Evolutionary conservation across 2,888 invertebrate genomes (phyloP).

Genomic region (Globia sparganii): DNA sequence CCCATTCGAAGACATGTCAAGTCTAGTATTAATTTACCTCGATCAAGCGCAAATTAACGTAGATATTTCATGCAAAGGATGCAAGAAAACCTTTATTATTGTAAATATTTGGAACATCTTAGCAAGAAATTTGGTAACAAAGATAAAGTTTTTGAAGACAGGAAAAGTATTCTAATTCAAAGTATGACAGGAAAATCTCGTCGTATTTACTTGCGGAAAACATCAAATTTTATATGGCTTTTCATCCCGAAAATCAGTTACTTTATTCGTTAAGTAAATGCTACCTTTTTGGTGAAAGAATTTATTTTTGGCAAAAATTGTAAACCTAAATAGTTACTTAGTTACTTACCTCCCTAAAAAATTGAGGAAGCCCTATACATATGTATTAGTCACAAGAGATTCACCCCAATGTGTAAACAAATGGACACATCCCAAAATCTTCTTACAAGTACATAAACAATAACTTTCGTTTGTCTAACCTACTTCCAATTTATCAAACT

Average conservation of each 20-base stretch:
- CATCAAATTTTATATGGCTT: background rate
- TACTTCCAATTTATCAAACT: slow-evolving; percentile 1
- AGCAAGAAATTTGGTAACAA: slow-evolving; percentile 1
- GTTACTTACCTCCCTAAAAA: background rate
- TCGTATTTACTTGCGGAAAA: background rate
- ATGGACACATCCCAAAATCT: background rate
- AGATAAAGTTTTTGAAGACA: background rate
- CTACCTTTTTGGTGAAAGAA: background rate
- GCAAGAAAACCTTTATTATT: background rate
- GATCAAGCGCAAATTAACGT: background rate
- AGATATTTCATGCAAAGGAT: background rate
- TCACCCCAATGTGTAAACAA: background rate
- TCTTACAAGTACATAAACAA: background rate
- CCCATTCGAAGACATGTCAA: background rate
- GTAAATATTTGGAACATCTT: slow-evolving; percentile 10
- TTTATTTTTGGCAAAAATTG: background rate
- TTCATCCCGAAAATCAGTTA: background rate
- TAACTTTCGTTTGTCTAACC: background rate
- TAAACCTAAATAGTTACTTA: background rate
- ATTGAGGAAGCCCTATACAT: background rate
- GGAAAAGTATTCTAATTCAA: slow-evolving; percentile 17
- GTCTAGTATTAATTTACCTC: background rate
- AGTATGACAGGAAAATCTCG: slow-evolving; percentile 1
- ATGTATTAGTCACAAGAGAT: background rate
- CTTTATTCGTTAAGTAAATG: background rate